Conservation (phyloP, 2,113 vertebrate species). For the Perca fluviatilis region DNA sequence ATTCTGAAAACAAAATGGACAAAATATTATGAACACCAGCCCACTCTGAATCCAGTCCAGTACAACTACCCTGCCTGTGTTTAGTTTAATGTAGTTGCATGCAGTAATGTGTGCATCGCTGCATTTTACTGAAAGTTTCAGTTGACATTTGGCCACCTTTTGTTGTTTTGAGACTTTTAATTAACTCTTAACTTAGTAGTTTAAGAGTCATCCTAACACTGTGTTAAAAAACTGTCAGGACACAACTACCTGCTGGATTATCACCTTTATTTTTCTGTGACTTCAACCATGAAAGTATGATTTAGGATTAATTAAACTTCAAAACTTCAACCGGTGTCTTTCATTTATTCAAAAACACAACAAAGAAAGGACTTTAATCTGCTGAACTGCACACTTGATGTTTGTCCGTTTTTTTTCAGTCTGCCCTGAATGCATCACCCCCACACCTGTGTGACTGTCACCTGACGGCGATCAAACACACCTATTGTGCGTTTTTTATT, state of each 20-base stretch:
- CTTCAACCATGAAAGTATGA: background rate
- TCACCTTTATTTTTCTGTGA: background rate
- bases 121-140: background rate
- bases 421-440: constrained; percentile 47
- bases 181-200: background rate
- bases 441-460: constrained; percentile 77
- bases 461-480: constrained; percentile 59
- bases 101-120: no score
- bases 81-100: no score
- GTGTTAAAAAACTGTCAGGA: background rate
- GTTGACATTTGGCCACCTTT: background rate
- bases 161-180: background rate
- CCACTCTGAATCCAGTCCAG: background rate
- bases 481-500: constrained; percentile 11
- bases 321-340: background rate
- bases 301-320: background rate
- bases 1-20: no score
- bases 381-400: background rate
- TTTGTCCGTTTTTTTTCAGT: background rate
- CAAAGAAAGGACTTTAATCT: background rate
- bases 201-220: background rate
- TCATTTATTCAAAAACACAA: background rate
- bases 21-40: no score
- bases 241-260: background rate
- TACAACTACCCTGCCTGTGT: background rate